Evolutionary conservation across 1,140 invertebrate genomes (phyloP).

Genomic region (Aphis craccivora): DNA sequence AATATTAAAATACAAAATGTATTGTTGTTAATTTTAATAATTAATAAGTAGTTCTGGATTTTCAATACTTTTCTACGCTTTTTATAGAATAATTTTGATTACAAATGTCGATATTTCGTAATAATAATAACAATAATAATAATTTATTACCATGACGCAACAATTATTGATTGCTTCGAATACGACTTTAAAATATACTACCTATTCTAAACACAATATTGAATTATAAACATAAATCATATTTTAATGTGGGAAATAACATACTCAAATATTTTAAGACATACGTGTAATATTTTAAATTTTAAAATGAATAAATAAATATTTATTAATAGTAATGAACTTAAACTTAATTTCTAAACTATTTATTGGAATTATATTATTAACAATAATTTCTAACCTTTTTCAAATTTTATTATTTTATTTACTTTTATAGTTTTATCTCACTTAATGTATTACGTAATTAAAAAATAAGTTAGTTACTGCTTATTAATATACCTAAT

Average conservation of each 20-base stretch:
- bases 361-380: too few relatives aligned
- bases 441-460: not conserved
- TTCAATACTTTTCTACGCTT: too few relatives aligned
- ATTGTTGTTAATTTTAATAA: too few relatives aligned
- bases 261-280: not conserved
- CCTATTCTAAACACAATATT: not conserved
- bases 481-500: not conserved
- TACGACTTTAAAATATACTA: not conserved
- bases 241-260: not conserved
- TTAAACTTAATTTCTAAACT: not conserved
- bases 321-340: not conserved
- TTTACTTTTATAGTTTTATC: too few relatives aligned
- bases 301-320: not conserved
- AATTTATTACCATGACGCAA: not conserved
- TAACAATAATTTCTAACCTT: too few relatives aligned
- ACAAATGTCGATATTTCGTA: too few relatives aligned
- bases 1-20: too few relatives aligned
- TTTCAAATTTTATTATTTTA: too few relatives aligned
- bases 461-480: not conserved
- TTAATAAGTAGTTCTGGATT: too few relatives aligned
- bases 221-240: not conserved
- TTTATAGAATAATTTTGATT: too few relatives aligned
- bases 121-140: too few relatives aligned
- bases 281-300: not conserved
- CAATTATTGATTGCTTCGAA: too few relatives aligned